Conservation (phyloP, 1,140 invertebrate species). For the Drosophila erecta region DNA sequence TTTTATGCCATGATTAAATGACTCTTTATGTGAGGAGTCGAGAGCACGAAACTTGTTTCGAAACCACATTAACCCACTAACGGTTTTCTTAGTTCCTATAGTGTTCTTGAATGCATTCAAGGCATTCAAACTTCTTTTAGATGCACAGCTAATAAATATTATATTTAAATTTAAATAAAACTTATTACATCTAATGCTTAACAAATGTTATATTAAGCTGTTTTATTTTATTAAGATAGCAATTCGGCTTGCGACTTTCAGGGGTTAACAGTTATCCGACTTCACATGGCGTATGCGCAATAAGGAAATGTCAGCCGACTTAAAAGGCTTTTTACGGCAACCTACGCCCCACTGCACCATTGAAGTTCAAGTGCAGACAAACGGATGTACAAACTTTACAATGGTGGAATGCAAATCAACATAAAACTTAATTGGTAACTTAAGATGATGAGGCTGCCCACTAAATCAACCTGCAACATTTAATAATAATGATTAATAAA, state of each 20-base stretch:
- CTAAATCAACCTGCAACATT: conserved; percentile 73
- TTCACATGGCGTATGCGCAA: conserved; percentile 70
- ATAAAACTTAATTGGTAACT: conserved; percentile 47
- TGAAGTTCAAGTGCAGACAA: conserved; percentile 46
- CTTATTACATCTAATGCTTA: too few relatives aligned
- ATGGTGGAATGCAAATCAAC: conserved; percentile 33
- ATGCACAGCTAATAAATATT: too few relatives aligned
- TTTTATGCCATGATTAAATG: conserved; percentile 74
- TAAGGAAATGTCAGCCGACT: conserved; percentile 60
- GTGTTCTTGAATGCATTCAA: neutral
- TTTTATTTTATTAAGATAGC: too few relatives aligned
- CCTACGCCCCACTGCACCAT: conserved; percentile 29
- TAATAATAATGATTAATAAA: conserved; percentile 68
- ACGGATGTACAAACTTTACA: conserved; percentile 7
- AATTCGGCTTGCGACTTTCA: neutral
- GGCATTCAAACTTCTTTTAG: too few relatives aligned
- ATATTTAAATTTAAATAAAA: too few relatives aligned
- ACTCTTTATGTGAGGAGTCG: conserved; percentile 47
- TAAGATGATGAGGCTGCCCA: neutral
- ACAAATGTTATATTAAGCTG: too few relatives aligned
- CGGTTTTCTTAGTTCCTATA: conserved; percentile 15
- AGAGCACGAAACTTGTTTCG: conserved; percentile 48
- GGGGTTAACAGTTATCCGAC: conserved; percentile 8
- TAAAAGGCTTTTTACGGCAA: conserved; percentile 46
- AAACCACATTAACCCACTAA: conserved; percentile 48